Base-by-base conservation (phyloP, 2,113 vertebrate genomes). In the Vulpes vulpes region DNA sequence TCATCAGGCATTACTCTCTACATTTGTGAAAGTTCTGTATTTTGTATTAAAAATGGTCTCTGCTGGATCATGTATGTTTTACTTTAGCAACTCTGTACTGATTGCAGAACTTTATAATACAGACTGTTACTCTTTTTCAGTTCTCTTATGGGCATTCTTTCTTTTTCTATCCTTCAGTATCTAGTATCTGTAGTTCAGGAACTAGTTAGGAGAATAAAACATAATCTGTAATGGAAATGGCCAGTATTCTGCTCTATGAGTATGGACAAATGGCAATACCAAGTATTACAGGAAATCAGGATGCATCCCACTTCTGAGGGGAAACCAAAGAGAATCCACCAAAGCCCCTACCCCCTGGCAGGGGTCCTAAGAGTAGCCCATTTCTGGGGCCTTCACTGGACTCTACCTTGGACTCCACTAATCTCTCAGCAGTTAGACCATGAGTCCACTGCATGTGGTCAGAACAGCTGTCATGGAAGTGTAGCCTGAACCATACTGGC, bases 1-100 rank as follows among this genome's bases (percentile, higher is more conserved):
- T 15, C 71, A 35, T 94, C 32, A 55, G 65, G 32, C 17, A 0
- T 86, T 49, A 0, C 62, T 30, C 0, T 60, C 1, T 0, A 7
- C 82, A 35, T n/a, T 73, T 89, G 8, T 85, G 12, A 82, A 89
- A 85, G 59, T 30, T 87, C 87, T 57, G 1, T 60, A 5, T 38
- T 71, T 73, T 38, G 0, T 49, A 9, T 51, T 55, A 64, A 87
- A 38, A 60, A 11, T 0, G 0, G 6, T 69, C 25, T n/a, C 32
- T 74, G 16, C 38, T 20, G 22, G 53, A n/a, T 94, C 93, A n/a
- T 16, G 2, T n/a, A 3, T 69, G 1, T 55, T n/a, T 83, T 16
- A 20, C 67, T 86, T 49, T 32, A 60, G 64, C 30, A 51, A n/a
- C 23, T 79, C 55, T 19, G 19, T 64, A 20, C 49, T 78, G 35